Evolutionary conservation across 2,888 invertebrate genomes (phyloP).

Genomic region (Callyntrura guangdongensis): DNA sequence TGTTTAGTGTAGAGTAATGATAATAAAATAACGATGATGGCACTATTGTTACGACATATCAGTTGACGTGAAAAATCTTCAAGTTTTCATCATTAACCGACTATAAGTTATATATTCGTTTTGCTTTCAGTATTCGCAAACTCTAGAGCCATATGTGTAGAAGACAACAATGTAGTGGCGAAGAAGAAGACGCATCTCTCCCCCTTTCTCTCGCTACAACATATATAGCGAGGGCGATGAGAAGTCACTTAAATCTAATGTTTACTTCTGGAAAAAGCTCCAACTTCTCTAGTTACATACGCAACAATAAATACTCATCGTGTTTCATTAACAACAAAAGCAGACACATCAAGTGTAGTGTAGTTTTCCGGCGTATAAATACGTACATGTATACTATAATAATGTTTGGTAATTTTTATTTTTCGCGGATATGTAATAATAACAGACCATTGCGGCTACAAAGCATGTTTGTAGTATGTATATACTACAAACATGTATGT

Average conservation of each 20-base stretch:
- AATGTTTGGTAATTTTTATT: no score
- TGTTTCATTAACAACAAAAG: conserved; percentile 43
- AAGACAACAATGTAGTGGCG: no score
- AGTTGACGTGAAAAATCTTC: conserved; percentile 74
- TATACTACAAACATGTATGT: no score
- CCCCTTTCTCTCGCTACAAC: conserved; percentile 8
- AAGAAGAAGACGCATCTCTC: neutral
- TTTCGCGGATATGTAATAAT: no score
- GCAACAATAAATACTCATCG: conserved; percentile 59
- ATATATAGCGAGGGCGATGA: conserved; percentile 48
- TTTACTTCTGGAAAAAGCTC: conserved; percentile 26
- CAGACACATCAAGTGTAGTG: neutral
- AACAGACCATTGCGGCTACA: no score
- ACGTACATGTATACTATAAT: neutral
- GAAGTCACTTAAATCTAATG: conserved; percentile 71
- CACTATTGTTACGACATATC: conserved; percentile 44
- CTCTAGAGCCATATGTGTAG: no score
- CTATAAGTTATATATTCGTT: no score
- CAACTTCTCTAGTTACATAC: conserved; percentile 29
- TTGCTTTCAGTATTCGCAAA: no score
- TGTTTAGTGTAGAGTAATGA: no score
- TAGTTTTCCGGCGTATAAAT: neutral
- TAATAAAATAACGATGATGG: conserved; percentile 25
- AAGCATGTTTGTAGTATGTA: no score
- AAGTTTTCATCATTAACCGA: conserved; percentile 47